Percentiles rank a stretch among this genome's conserved stretches.
Conservation (phyloP, 2,797 vertebrate genomes). For the Oreortyx pictus region DNA sequence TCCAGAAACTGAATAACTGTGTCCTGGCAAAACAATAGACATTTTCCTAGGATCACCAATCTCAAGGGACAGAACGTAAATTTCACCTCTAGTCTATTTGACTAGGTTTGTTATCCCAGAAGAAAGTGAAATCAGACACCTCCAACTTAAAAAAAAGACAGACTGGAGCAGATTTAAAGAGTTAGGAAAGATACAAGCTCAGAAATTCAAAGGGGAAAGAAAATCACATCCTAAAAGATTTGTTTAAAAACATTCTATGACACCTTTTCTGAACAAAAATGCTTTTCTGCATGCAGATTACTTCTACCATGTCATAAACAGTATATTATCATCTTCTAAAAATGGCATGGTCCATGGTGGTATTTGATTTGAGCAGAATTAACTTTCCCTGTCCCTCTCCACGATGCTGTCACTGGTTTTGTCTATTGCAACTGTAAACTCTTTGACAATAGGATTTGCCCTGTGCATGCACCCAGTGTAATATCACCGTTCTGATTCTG, state of each 20-base stretch:
- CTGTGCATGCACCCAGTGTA: not conserved
- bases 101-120: not conserved
- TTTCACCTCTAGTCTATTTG: not conserved
- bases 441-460: not conserved
- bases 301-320: not conserved
- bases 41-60: not conserved
- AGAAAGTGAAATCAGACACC: conserved; percentile 14
- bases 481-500: not conserved
- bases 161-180: not conserved
- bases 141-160: not conserved
- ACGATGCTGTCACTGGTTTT: not conserved
- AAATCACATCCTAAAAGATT: not conserved
- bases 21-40: conserved; percentile 42
- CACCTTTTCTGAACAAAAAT: not conserved
- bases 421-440: not conserved
- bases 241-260: not conserved
- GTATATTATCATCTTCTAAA: not conserved
- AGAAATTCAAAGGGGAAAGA: not conserved
- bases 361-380: not conserved
- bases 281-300: not conserved
- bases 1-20: not conserved
- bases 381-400: not conserved
- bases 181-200: not conserved
- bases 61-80: not conserved
- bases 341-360: fast-evolving